These are phyloP conservation scores for Dermatemys mawii DNA, from an alignment of 2,113 vertebrate species.

Conservation along the genomic window DNA sequence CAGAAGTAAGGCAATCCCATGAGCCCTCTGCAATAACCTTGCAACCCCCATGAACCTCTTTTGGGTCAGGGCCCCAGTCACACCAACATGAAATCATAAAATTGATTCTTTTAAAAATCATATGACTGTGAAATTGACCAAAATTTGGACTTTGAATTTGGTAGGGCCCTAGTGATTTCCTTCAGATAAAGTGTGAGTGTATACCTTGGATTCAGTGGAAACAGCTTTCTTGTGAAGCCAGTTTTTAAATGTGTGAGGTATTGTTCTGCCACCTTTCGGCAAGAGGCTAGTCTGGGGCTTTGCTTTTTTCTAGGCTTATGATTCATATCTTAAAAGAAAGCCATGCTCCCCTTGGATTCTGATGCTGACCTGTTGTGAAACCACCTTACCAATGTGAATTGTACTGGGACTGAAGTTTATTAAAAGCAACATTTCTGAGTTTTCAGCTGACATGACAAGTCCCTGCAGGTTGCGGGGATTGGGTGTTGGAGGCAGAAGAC, in stretches of 20 bases:
- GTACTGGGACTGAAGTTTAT: neutral
- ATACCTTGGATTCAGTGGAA: neutral
- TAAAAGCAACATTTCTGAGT: neutral
- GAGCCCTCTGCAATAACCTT: too few relatives aligned
- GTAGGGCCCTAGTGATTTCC: neutral
- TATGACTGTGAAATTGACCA: too few relatives aligned
- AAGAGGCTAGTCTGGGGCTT: neutral
- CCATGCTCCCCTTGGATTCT: neutral
- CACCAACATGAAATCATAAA: too few relatives aligned
- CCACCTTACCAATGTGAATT: neutral
- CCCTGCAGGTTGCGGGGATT: neutral
- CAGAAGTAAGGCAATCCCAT: too few relatives aligned
- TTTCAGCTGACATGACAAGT: neutral
- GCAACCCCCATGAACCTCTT: too few relatives aligned
- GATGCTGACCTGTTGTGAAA: neutral
- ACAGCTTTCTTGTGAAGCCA: neutral
- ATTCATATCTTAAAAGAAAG: neutral
- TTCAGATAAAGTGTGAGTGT: neutral
- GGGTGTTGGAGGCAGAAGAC: neutral
- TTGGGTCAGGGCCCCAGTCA: too few relatives aligned
- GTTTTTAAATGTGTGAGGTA: neutral
- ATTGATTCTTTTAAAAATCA: too few relatives aligned
- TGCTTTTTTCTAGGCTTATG: neutral
- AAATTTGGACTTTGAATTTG: too few relatives aligned
- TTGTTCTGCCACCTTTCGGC: neutral